Base-by-base conservation (phyloP, 30 jellyfish, hydroid and myxozoan species). In the Aurelia aurita complex sp. Pacific region DNA sequence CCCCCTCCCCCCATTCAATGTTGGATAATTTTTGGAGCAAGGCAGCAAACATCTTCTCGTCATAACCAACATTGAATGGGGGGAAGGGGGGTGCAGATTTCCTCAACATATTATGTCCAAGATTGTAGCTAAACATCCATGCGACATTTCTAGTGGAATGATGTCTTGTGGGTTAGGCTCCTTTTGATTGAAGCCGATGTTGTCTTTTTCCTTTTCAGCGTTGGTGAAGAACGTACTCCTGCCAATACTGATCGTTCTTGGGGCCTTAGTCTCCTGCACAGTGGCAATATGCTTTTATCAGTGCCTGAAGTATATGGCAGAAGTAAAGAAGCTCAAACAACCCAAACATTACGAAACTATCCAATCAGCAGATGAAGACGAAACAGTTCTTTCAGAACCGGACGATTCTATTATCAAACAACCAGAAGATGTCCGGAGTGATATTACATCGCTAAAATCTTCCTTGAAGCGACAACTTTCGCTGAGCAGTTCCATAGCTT, bases 241-340 rank as follows among this genome's bases (percentile, higher is more conserved):
- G 32, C 86, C 86, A 10, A 18, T 76, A 11, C 6, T 76, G 17
- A 51, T 76, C 35, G 86, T 76, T 32, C 63, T 76, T 17, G 86
- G 86, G 36, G 75, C 55, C 18, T 0, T 76, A 8, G 71, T 46
- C 15, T 54, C 75, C 11, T 76, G 86, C 29, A 34, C 54, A 3
- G n/a, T 32, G 17, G 60, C 86, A 15, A 57, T 76, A 60, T 76
- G 74, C 53, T 23, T 54, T 35, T 76, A 76, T 36, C 72, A 57
- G 16, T 60, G 74, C 61, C 4, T 76, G 75, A 32, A 60, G 62
- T 76, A 76, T 33, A 17, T 76, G 40, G 38, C 62, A 5, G 86
- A 76, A 32, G 5, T 33, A 16, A 46, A 38, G 29, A 3, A 70
- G 4, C 64, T 50, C 34, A 12, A 11, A 10, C 13, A 4, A 4